Conservation (phyloP, 2,113 vertebrate species). For the Spea bombifrons region DNA sequence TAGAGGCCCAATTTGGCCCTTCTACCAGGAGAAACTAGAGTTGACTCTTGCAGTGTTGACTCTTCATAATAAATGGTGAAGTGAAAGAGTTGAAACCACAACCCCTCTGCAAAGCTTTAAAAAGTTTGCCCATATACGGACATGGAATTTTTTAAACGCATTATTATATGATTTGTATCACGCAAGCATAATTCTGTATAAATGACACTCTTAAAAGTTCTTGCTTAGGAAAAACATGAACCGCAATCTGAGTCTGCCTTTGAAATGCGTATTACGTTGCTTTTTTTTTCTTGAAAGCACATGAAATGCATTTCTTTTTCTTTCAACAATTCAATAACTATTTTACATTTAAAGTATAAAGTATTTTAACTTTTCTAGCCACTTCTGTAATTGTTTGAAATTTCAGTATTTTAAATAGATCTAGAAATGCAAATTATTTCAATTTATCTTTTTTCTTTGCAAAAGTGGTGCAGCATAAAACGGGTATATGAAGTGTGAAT, state of each 20-base stretch:
- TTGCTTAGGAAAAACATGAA: too few relatives aligned
- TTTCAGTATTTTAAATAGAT: not conserved
- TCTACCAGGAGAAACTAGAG: too few relatives aligned
- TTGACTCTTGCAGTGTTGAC: too few relatives aligned
- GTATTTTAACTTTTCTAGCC: not conserved
- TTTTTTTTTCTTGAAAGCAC: not conserved
- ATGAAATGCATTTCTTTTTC: not conserved
- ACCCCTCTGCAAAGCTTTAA: too few relatives aligned
- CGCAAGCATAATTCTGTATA: too few relatives aligned
- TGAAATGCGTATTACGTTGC: not conserved
- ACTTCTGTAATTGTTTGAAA: not conserved
- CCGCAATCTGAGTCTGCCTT: not conserved
- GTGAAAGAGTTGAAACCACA: too few relatives aligned
- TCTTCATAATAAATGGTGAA: too few relatives aligned
- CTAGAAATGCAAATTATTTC: not conserved
- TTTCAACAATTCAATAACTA: not conserved
- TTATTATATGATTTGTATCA: too few relatives aligned
- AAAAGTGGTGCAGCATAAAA: not conserved
- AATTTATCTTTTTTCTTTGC: not conserved
- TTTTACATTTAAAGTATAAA: not conserved
- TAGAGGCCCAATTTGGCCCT: too few relatives aligned
- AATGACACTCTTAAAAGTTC: too few relatives aligned
- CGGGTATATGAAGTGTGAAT: not conserved
- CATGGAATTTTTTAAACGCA: too few relatives aligned
- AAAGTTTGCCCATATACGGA: too few relatives aligned